Evolutionary conservation across 2,888 invertebrate genomes (phyloP).

Genomic region (Tipula unca): DNA sequence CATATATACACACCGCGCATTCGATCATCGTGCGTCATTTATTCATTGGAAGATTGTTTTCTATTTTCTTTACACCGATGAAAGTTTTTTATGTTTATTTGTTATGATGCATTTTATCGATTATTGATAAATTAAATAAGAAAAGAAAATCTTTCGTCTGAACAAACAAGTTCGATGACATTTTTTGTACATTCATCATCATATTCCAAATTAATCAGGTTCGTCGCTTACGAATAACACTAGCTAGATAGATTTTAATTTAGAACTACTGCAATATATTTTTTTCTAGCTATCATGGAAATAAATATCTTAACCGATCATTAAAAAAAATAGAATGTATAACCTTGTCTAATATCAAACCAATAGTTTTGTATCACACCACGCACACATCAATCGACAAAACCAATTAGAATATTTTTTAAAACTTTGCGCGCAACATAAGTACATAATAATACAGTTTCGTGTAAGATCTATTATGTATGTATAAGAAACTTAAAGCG

Average conservation of each 20-base stretch:
- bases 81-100: neutral
- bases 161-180: neutral
- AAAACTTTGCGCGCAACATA: neutral
- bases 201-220: neutral
- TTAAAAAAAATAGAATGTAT: neutral
- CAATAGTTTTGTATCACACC: neutral
- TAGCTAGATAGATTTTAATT: neutral
- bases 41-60: neutral
- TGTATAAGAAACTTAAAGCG: neutral
- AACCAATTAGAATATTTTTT: neutral
- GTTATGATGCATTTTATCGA: neutral
- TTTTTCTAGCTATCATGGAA: neutral
- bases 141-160: neutral
- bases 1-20: neutral
- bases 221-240: neutral
- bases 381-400: neutral
- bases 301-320: neutral
- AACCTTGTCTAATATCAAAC: neutral
- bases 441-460: neutral
- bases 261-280: neutral
- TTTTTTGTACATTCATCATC: neutral
- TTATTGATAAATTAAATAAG: neutral
- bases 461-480: neutral
- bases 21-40: neutral
- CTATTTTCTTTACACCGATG: neutral